phyloP scores from a whole-genome alignment of 1,140 invertebrate genomes.

The Gryon sp. region DNA sequence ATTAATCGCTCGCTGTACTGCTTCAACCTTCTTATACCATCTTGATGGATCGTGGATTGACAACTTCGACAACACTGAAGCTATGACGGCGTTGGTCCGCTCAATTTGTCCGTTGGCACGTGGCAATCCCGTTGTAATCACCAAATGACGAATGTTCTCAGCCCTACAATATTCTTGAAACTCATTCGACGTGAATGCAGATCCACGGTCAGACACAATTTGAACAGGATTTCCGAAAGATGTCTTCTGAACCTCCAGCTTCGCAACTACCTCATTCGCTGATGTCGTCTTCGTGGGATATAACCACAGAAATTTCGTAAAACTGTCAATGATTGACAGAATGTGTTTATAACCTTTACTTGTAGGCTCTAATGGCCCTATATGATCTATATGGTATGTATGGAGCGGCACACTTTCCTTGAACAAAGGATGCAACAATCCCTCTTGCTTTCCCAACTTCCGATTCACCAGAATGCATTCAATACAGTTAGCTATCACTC shows the following conservation, averaged over 20 bases:
- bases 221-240: neutral
- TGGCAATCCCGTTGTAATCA: conserved; percentile 65
- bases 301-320: conserved; percentile 14
- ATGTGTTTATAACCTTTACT: conserved; percentile 11
- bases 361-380: conserved; percentile 4
- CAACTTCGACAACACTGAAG: neutral
- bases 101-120: conserved; percentile 69
- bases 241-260: conserved; percentile 4
- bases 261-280: neutral
- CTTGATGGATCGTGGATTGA: neutral
- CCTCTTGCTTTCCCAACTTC: conserved; percentile 46
- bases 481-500: conserved; percentile 29
- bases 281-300: conserved; percentile 5
- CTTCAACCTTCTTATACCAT: conserved; percentile 9
- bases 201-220: conserved; percentile 1
- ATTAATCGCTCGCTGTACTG: conserved; percentile 16
- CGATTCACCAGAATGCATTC: conserved; percentile 15
- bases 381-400: conserved; percentile 11
- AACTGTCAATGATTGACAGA: neutral
- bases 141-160: conserved; percentile 67
- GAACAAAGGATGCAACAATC: conserved; percentile 18
- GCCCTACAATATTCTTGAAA: conserved; percentile 62
- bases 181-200: conserved; percentile 48
- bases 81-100: conserved; percentile 43
- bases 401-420: conserved; percentile 15